Evolutionary conservation across 2,797 vertebrate genomes (phyloP).

Genomic region (Limosa lapponica): DNA sequence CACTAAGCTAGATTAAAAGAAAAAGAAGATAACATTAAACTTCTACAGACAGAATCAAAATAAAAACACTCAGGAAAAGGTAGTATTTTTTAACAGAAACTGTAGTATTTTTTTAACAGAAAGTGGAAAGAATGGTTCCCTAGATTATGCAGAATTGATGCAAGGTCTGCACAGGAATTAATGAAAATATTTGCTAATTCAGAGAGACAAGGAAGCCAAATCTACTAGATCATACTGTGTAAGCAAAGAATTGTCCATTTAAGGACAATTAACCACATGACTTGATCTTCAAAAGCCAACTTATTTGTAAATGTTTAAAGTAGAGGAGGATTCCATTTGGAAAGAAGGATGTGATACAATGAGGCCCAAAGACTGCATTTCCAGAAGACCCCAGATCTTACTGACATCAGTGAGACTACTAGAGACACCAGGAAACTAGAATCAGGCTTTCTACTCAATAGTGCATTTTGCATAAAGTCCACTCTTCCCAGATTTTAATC

Average conservation of each 20-base stretch:
- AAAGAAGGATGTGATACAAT: not conserved
- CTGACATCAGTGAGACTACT: not conserved
- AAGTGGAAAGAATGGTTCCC: not conserved
- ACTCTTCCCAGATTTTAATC: not conserved
- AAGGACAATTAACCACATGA: not conserved
- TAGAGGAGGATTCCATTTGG: not conserved
- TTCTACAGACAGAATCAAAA: not conserved
- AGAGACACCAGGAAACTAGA: not conserved
- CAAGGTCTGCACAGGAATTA: not conserved
- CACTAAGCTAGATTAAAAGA: constrained; percentile 87
- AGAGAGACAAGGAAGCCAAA: not conserved
- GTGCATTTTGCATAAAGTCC: not conserved
- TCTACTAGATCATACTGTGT: not conserved
- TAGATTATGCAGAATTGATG: not conserved
- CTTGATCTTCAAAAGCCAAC: not conserved
- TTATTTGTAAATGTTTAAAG: not conserved
- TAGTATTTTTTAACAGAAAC: not conserved
- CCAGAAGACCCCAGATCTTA: not conserved
- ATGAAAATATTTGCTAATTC: not conserved
- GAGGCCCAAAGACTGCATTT: not conserved
- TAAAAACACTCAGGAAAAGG: not conserved
- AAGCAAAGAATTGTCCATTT: not conserved
- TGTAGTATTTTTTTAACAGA: not conserved
- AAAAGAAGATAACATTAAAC: constrained; percentile 12
- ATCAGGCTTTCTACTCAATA: not conserved